Conservation (phyloP, 2,113 vertebrate genomes). For the Apodemus speciosus region DNA sequence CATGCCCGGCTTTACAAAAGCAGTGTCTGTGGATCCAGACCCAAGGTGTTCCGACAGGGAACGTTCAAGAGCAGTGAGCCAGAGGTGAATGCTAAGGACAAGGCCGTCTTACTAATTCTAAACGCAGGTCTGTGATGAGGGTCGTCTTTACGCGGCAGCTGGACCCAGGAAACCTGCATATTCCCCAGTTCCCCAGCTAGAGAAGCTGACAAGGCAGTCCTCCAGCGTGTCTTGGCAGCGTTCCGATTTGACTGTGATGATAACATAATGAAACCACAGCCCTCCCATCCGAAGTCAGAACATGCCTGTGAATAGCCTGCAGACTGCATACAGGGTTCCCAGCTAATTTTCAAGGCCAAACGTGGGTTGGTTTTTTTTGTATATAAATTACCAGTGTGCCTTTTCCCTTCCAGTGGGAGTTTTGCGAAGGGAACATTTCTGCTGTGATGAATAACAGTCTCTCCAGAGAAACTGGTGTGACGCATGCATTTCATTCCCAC, state of each 20-base stretch:
- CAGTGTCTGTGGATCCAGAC: too few relatives aligned
- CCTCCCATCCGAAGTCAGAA: slow-evolving; percentile 54
- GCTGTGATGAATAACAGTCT: slow-evolving; percentile 67
- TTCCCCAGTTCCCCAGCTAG: neutral
- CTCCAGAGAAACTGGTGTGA: slow-evolving; percentile 49
- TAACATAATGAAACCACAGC: slow-evolving; percentile 47
- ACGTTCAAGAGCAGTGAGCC: neutral
- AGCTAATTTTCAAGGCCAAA: slow-evolving; percentile 61
- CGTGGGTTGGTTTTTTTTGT: slow-evolving; percentile 71
- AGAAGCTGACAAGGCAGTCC: neutral
- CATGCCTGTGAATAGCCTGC: slow-evolving; percentile 64
- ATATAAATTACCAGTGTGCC: slow-evolving; percentile 70
- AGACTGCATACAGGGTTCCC: slow-evolving; percentile 55
- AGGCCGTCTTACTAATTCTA: neutral
- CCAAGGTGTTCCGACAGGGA: neutral
- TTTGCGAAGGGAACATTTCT: slow-evolving; percentile 59
- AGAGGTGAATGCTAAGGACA: too few relatives aligned
- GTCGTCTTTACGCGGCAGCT: neutral
- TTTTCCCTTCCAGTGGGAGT: slow-evolving; percentile 61
- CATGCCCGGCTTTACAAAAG: neutral
- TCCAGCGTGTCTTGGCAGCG: slow-evolving; percentile 52
- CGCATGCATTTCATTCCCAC: slow-evolving; percentile 8
- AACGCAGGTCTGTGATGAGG: neutral
- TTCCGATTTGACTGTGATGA: slow-evolving; percentile 63
- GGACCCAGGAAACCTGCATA: slow-evolving; percentile 1